Base-by-base conservation (phyloP, 1,140 invertebrate species). In the Cephus cinctus region DNA sequence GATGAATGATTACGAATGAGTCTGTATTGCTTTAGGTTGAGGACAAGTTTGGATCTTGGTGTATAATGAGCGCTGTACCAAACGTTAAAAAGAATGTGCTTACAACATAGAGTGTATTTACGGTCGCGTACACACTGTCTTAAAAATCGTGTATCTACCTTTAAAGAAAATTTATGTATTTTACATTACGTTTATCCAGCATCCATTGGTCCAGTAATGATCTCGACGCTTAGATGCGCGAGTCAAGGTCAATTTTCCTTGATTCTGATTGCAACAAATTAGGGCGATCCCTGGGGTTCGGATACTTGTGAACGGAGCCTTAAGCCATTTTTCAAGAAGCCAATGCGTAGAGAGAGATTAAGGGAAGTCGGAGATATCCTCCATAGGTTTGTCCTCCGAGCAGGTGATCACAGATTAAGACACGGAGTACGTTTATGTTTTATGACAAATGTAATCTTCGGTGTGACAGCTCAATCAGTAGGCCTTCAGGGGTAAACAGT, bases 381-480 rank as follows among this genome's bases (percentile, higher is more conserved):
- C n/a, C n/a, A n/a, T n/a, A n/a, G 18, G 36, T 53, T 43, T 44
- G 16, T 47, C 23, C 31, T 14, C n/a, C 11, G n/a, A 44, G 19
- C 34, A 31, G 35, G 30, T 35, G 58, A 60, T 61, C 47, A 44
- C 47, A 61, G 58, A 61, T 60, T 60, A 51, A 27, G 27, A 45
- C 42, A 27, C 31, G 32, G 36, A 19, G 30, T 27, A 59, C 46
- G 38, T 38, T 60, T 62, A 52, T 60, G 49, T 46, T 51, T 64
- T 64, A 63, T 52, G 61, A 64, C 60, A 58, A 63, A 64, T 55
- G 56, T 64, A 63, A 64, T 64, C 61, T 56, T 45, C 47, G 15
- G 34, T 43, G 32, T 63, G 61, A 64, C 60, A 60, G 61, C 57
- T 64, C 60, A 58, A 64, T 64, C 48, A 49, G 44, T 44, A 48